A percentile compares a stretch with the other conserved stretches of the same genome.
Conservation (phyloP, 1,140 invertebrate genomes). For the Macrosteles quadrilineatus region DNA sequence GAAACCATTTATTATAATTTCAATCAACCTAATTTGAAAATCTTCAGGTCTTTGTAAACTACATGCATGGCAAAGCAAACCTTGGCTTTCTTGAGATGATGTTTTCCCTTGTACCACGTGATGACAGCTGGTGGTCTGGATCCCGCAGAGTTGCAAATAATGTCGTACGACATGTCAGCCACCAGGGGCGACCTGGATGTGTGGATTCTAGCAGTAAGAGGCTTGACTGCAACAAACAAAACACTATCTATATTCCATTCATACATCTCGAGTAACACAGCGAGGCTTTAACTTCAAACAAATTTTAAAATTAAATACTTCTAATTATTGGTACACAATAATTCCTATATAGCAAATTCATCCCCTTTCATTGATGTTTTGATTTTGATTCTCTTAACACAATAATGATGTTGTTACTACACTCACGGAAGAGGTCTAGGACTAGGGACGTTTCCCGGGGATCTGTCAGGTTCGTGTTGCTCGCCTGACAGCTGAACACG, state of each 20-base stretch:
- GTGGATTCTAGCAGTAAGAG: constrained; percentile 66
- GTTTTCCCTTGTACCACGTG: constrained; percentile 47
- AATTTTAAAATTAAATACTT: too few species aligned
- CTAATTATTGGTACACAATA: too few species aligned
- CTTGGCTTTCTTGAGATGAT: constrained; percentile 38
- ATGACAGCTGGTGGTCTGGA: constrained; percentile 51
- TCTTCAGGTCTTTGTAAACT: too few species aligned
- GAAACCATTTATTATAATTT: too few species aligned
- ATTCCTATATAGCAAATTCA: too few species aligned
- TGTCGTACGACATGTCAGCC: constrained; percentile 59
- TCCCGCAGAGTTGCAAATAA: constrained; percentile 49
- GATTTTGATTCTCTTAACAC: too few species aligned
- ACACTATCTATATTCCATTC: constrained; percentile 16
- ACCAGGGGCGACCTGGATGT: constrained; percentile 61
- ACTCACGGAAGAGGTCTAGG: constrained; percentile 83
- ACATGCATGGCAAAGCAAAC: constrained; percentile 30
- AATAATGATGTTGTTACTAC: too few species aligned
- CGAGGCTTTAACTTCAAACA: too few species aligned
- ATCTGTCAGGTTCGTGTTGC: constrained; percentile 77
- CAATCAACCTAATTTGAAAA: too few species aligned
- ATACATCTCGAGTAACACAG: neutral
- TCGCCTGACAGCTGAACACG: constrained; percentile 80
- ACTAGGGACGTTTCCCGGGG: constrained; percentile 72
- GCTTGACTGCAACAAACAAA: constrained; percentile 61
- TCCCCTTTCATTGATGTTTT: too few species aligned